phyloP scores from a whole-genome alignment of 2,888 invertebrate species.

The Tenthredo distinguenda region DNA sequence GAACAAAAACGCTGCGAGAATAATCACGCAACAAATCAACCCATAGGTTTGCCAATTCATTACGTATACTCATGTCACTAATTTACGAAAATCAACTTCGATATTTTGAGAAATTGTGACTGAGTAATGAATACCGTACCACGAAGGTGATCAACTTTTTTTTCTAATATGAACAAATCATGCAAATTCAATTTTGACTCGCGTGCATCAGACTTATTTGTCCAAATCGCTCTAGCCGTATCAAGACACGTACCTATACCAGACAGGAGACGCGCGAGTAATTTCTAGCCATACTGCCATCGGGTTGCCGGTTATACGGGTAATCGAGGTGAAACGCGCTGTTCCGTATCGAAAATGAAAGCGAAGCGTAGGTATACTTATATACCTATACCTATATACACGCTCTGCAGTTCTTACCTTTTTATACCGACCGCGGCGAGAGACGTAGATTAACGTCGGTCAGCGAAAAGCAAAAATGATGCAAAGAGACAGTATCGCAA shows the following conservation, averaged over 20 bases:
- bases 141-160: neutral
- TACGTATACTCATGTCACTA: neutral
- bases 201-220: neutral
- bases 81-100: neutral
- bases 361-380: slow-evolving; percentile 37
- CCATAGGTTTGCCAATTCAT: neutral
- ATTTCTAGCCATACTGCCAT: slow-evolving; percentile 20
- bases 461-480: neutral
- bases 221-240: neutral
- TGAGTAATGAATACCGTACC: neutral
- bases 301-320: slow-evolving; percentile 51
- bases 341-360: slow-evolving; percentile 53
- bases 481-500: neutral
- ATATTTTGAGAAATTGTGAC: too few species aligned
- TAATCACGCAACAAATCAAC: neutral
- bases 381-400: neutral
- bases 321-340: slow-evolving; percentile 52
- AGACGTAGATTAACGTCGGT: neutral
- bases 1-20: neutral
- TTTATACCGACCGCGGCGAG: slow-evolving; percentile 7
- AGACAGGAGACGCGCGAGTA: slow-evolving; percentile 43
- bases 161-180: neutral
- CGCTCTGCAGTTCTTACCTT: slow-evolving; percentile 20
- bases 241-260: neutral
- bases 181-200: neutral